Evolutionary conservation across 2,797 vertebrate genomes (phyloP), one percentile per base, ranked within the genome.

Genomic region (Clarias platycephalus): DNA sequence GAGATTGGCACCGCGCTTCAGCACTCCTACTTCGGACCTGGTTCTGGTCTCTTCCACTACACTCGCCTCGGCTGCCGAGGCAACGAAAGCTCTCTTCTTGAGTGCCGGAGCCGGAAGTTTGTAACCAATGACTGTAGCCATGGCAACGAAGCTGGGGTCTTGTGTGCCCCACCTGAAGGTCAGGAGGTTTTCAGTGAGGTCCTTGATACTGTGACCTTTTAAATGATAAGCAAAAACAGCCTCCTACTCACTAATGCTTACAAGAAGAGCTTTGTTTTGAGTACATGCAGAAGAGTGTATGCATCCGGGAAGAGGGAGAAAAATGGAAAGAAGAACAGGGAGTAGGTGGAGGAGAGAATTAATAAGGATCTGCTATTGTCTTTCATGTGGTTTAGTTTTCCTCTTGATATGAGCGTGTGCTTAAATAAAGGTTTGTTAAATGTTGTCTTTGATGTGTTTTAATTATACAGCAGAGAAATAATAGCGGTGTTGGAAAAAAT

Each of bases 141-240:
- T 90, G 95, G 96, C 81, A 94, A 93, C 81, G 95, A 96, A 53
- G 92, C 92, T 0, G 96, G 94, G 62, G 93, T 94, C 4, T 82
- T 92, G 84, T 98, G 97, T 18, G 92, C 93, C 16, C 93, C 95
- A 40, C 96, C 96, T 71, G 95, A 97, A 97, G 97, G 97, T 98
- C 94, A 95, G 94, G 86, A 75, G 81, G 67, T 57, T 82, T 80
- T 82, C 57, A 81, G 78, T 82, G 78, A 55, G 80, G 60, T 20
- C 55, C 18, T 68, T 4, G 60, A 71, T 71, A 18, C 44, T 57
- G 44, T 83, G 72, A 87, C 82, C 85, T 85, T 88, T 85, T 66
- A 66, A 86, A 55, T 67, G 86, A 83, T 80, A 85, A 18, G 55
- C 53, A 72, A 77, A 86, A 89, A 85, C 85, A 82, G 57, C 74